Evolutionary conservation across 2,113 vertebrate species (phyloP).

Genomic region (Hippoglossus stenolepis): DNA sequence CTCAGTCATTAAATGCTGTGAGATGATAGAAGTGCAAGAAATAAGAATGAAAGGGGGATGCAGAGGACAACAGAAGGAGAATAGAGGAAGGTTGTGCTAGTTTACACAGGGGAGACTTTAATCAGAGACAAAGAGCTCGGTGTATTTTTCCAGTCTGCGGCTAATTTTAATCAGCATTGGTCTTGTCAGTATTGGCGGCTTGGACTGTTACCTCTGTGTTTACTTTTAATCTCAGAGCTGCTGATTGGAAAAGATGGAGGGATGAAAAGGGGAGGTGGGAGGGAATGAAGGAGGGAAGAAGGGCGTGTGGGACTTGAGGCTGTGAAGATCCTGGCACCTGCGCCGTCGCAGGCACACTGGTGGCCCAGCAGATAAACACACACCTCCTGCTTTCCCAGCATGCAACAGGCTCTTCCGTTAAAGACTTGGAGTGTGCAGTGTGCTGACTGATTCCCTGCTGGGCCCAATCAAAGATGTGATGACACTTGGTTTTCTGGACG

Average conservation of each 20-base stretch:
- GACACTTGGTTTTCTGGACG: conserved; percentile 48
- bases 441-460: conserved; percentile 51
- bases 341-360: background rate
- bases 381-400: conserved; percentile 20
- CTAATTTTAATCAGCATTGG: conserved; percentile 92
- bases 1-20: background rate
- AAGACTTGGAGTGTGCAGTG: conserved; percentile 19
- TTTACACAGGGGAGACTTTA: conserved; percentile 77
- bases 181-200: conserved; percentile 82
- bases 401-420: conserved; percentile 50
- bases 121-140: conserved; percentile 67
- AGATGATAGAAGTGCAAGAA: conserved; percentile 9
- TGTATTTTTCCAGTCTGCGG: conserved; percentile 75
- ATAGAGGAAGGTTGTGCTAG: conserved; percentile 51
- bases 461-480: conserved; percentile 60
- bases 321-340: conserved; percentile 31
- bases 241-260: conserved; percentile 86
- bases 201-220: conserved; percentile 88
- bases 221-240: conserved; percentile 84
- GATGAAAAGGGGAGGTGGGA: conserved; percentile 26
- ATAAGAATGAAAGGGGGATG: conserved; percentile 4
- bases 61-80: conserved; percentile 55
- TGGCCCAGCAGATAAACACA: conserved; percentile 26
- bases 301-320: conserved; percentile 27
- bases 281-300: conserved; percentile 11